phyloP scores from a whole-genome alignment of 2,888 invertebrate species.

The Euclidia mi region DNA sequence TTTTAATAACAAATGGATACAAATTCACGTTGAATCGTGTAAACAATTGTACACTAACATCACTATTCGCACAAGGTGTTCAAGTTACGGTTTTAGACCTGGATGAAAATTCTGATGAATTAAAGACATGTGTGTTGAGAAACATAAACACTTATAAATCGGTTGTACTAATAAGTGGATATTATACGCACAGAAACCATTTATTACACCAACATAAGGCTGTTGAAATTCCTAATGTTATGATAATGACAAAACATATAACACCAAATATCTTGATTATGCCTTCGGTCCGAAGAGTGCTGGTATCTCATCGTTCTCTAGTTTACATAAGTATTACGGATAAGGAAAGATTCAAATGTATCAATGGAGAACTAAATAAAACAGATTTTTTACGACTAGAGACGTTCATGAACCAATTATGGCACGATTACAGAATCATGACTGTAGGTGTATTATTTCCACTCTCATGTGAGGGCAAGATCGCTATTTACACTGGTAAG shows the following conservation, averaged over 20 bases:
- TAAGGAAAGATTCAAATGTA: constrained; percentile 52
- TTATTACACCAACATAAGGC: constrained; percentile 11
- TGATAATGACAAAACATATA: constrained; percentile 50
- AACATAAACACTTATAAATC: constrained; percentile 14
- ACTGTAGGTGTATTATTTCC: constrained; percentile 62
- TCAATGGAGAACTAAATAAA: constrained; percentile 49
- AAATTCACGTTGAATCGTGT: not conserved
- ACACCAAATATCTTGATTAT: constrained; percentile 38
- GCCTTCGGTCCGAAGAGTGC: constrained; percentile 25
- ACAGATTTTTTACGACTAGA: constrained; percentile 48
- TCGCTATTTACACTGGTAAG: constrained; percentile 58
- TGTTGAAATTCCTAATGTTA: constrained; percentile 44
- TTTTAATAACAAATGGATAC: constrained; percentile 2
- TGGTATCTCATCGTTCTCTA: constrained; percentile 54
- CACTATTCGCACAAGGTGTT: not conserved
- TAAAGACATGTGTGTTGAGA: constrained; percentile 31
- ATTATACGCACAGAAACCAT: not conserved
- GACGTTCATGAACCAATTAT: constrained; percentile 62
- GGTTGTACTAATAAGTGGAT: constrained; percentile 15
- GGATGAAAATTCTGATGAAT: constrained; percentile 15
- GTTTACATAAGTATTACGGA: constrained; percentile 60
- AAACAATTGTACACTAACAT: not conserved
- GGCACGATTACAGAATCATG: constrained; percentile 60
- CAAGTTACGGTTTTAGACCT: constrained; percentile 25
- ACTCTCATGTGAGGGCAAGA: constrained; percentile 58